phyloP scores from a whole-genome alignment of 2,797 vertebrate species.

The Emys orbicularis region DNA sequence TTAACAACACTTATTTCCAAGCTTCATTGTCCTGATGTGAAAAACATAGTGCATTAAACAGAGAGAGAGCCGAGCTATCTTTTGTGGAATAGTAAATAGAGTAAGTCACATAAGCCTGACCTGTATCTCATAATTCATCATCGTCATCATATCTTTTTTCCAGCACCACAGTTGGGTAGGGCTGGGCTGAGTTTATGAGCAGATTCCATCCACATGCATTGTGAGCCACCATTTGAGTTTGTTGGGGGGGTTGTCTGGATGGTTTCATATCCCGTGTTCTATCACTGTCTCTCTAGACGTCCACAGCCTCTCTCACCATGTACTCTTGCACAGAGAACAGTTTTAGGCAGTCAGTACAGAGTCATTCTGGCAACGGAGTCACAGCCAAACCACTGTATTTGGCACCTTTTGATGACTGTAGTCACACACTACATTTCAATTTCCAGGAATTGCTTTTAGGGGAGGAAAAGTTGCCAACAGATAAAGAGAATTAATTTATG shows the following conservation, averaged over 20 bases:
- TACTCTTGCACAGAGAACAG: background rate
- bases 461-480: background rate
- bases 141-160: background rate
- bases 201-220: background rate
- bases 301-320: background rate
- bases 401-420: background rate
- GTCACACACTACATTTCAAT: background rate
- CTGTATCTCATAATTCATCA: background rate
- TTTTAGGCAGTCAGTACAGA: background rate
- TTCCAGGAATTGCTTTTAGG: slow-evolving; percentile 20
- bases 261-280: background rate
- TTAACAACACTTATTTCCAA: background rate
- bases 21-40: background rate
- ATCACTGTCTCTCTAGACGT: background rate
- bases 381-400: background rate
- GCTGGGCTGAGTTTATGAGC: background rate
- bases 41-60: background rate
- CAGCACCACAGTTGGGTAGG: background rate
- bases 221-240: background rate
- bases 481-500: slow-evolving; percentile 31
- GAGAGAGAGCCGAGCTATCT: background rate
- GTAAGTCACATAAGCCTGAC: background rate
- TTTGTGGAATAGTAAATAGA: background rate
- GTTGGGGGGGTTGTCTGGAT: background rate
- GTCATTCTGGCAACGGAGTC: background rate